phyloP scores from a whole-genome alignment of 2,113 vertebrate genomes.

The Sinocyclocheilus anophthalmus region DNA sequence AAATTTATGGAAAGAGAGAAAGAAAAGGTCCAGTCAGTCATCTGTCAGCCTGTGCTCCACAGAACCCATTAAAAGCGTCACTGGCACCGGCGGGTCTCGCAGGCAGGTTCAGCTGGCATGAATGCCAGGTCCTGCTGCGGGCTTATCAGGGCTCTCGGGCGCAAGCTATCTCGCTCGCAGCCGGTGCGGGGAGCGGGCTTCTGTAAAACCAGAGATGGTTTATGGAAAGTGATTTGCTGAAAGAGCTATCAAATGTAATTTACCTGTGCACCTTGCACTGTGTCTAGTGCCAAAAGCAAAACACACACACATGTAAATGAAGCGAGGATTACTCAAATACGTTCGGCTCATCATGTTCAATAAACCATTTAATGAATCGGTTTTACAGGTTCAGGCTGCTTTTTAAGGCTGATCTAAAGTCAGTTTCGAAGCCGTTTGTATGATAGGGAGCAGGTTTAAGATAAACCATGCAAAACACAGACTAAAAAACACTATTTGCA shows the following conservation, averaged over 20 bases:
- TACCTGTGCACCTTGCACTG: conserved; percentile 21
- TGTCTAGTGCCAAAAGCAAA: conserved; percentile 8
- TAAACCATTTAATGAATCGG: conserved; percentile 29
- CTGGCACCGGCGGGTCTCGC: neutral
- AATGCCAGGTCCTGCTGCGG: conserved; percentile 2
- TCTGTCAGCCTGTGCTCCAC: conserved; percentile 30
- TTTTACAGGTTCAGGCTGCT: conserved; percentile 10
- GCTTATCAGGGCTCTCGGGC: conserved; percentile 20
- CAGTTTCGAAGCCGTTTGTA: neutral
- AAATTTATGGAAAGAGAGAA: neutral
- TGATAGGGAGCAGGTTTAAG: neutral
- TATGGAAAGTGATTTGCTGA: conserved; percentile 35
- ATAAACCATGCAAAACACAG: neutral
- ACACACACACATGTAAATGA: conserved; percentile 36
- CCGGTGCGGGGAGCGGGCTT: neutral
- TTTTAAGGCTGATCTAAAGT: neutral
- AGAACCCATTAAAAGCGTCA: conserved; percentile 29
- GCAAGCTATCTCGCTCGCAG: neutral
- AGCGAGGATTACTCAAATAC: conserved; percentile 15
- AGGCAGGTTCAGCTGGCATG: conserved; percentile 2
- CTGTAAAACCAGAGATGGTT: conserved; percentile 7
- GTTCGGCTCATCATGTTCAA: conserved; percentile 11
- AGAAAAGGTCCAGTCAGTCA: conserved; percentile 21
- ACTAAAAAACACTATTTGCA: neutral
- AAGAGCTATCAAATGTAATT: conserved; percentile 32